phyloP scores from a whole-genome alignment of 2,113 vertebrate species.

The Rhegmatorhina hoffmannsi region DNA sequence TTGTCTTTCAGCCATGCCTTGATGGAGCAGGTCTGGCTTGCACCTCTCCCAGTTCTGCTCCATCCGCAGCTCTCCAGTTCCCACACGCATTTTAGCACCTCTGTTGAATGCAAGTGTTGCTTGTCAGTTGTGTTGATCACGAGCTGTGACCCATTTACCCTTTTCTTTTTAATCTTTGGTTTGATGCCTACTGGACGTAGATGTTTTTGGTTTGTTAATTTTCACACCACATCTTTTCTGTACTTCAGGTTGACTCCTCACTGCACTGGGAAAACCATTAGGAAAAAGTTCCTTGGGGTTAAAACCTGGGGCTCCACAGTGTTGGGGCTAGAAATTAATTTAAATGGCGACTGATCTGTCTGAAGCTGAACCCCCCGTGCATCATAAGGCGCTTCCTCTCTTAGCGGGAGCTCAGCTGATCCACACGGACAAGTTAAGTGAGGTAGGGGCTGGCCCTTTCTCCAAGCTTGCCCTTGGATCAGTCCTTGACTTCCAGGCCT shows the following conservation, averaged over 20 bases:
- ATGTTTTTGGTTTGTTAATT: conserved; percentile 71
- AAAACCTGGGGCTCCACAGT: conserved; percentile 80
- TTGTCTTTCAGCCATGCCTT: conserved; percentile 33
- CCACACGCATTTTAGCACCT: conserved; percentile 34
- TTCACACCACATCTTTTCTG: conserved; percentile 82
- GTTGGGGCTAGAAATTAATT: conserved; percentile 79
- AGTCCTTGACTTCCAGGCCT: conserved; percentile 71
- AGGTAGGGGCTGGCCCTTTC: conserved; percentile 80
- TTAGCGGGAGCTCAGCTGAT: conserved; percentile 83
- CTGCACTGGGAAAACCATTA: conserved; percentile 79
- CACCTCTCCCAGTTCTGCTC: conserved; percentile 39
- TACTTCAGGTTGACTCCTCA: conserved; percentile 82
- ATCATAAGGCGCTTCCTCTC: conserved; percentile 82
- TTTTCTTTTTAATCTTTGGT: conserved; percentile 45
- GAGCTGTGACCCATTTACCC: conserved; percentile 41
- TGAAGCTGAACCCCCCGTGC: conserved; percentile 81
- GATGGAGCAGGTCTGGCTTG: conserved; percentile 55
- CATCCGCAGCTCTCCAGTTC: conserved; percentile 23
- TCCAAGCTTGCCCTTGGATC: conserved; percentile 79
- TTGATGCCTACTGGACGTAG: conserved; percentile 48
- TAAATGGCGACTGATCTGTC: conserved; percentile 83
- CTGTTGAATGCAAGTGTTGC: conserved; percentile 48
- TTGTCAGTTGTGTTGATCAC: conserved; percentile 26
- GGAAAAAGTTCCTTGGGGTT: conserved; percentile 81
- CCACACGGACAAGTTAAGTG: conserved; percentile 82